phyloP scores from a whole-genome alignment of 1,140 invertebrate species.

The Lepidurus apus region DNA sequence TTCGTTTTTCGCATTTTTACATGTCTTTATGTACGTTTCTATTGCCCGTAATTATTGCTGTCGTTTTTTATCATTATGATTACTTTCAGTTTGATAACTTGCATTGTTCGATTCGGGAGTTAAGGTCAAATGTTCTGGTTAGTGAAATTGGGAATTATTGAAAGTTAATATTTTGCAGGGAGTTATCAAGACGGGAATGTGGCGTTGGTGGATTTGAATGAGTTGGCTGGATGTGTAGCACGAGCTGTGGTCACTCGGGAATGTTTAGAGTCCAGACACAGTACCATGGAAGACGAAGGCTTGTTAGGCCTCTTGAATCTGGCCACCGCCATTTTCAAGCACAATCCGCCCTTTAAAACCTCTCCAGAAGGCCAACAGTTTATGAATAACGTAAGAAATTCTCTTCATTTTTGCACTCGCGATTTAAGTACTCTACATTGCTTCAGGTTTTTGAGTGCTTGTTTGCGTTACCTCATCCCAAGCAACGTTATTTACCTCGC shows the following conservation, averaged over 20 bases:
- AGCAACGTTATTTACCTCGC: constrained; percentile 77
- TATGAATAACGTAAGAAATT: constrained; percentile 37
- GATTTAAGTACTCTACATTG: not conserved
- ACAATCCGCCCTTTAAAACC: constrained; percentile 78
- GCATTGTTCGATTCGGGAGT: too few species aligned
- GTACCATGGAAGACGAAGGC: constrained; percentile 79
- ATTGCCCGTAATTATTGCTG: too few species aligned
- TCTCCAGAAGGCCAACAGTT: constrained; percentile 65
- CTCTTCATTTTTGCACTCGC: constrained; percentile 28
- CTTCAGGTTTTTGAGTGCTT: constrained; percentile 74
- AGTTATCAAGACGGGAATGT: constrained; percentile 52
- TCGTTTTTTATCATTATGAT: not conserved
- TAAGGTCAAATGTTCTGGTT: too few species aligned
- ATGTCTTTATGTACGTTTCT: too few species aligned
- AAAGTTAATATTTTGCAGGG: constrained; percentile 41
- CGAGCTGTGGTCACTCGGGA: constrained; percentile 68
- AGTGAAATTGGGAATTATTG: not conserved
- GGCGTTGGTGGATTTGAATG: constrained; percentile 62
- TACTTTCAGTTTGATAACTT: too few species aligned
- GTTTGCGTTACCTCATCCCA: constrained; percentile 80
- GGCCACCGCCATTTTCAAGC: constrained; percentile 77
- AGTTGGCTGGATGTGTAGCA: constrained; percentile 66
- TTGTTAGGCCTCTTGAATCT: constrained; percentile 81
- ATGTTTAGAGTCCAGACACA: constrained; percentile 72
- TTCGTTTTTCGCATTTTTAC: too few species aligned